Evolutionary conservation across 2,797 vertebrate species (phyloP).

Genomic region (Myoxocephalus aenaeus): DNA sequence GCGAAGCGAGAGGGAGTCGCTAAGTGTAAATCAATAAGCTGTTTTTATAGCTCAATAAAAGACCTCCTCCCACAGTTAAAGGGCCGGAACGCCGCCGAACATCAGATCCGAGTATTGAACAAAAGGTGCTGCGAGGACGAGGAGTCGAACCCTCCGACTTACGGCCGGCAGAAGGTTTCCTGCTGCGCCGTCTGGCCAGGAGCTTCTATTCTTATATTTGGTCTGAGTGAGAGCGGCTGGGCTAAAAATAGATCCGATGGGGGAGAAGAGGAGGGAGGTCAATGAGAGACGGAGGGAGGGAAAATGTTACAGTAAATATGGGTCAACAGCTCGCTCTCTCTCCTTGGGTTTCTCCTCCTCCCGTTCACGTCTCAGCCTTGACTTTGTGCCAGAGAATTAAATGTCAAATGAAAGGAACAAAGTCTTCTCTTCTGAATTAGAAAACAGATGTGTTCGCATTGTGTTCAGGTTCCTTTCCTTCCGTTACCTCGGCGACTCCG

Average conservation of each 20-base stretch:
- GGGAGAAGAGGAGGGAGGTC: conserved; percentile 68
- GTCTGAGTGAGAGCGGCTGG: conserved; percentile 58
- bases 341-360: neutral
- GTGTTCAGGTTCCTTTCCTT: neutral
- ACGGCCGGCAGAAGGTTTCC: conserved; percentile 50
- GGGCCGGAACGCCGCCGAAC: neutral
- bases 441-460: neutral
- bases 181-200: conserved; percentile 50
- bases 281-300: conserved; percentile 58
- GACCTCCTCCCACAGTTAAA: neutral
- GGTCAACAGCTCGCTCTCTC: conserved; percentile 67
- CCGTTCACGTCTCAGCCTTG: conserved; percentile 14
- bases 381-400: conserved; percentile 15
- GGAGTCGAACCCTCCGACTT: neutral
- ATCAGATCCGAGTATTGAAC: conserved; percentile 1
- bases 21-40: neutral
- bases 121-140: neutral
- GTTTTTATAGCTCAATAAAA: conserved; percentile 11
- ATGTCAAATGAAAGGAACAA: neutral
- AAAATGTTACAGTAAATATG: conserved; percentile 80
- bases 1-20: neutral
- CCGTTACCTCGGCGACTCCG: no score
- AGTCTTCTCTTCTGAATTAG: neutral
- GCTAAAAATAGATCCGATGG: conserved; percentile 81
- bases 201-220: conserved; percentile 67